These are phyloP conservation scores for Anoplopoma fimbria DNA, from an alignment of 2,113 vertebrate genomes.

Conservation along the genomic window DNA sequence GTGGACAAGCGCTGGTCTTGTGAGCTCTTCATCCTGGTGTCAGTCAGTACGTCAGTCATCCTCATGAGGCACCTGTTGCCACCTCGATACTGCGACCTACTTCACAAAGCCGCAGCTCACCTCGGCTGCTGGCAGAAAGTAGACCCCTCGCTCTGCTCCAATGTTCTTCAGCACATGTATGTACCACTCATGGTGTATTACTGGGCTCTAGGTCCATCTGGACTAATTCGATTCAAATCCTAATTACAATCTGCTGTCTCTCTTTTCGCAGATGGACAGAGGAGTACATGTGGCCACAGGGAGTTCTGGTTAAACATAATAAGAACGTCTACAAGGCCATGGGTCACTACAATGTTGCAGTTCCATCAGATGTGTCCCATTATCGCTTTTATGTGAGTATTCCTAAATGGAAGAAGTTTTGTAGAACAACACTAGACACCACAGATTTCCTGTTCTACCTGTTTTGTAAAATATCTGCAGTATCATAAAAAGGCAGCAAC, in stretches of 20 bases:
- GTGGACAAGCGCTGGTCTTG: constrained; percentile 99
- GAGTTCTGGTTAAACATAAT: constrained; percentile 97
- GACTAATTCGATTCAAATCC: not conserved
- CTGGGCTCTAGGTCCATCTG: not conserved
- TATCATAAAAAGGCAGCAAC: not conserved
- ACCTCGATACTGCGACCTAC: constrained; percentile 95
- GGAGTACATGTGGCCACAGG: constrained; percentile 98
- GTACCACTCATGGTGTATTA: constrained; percentile 45
- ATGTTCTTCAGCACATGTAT: constrained; percentile 97
- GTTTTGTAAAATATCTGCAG: not conserved
- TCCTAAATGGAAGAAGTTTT: not conserved
- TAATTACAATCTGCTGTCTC: not conserved
- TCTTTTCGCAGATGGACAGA: constrained; percentile 92
- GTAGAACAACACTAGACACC: not conserved
- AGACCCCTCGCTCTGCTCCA: constrained; percentile 95
- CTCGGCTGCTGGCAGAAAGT: constrained; percentile 99
- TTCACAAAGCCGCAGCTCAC: constrained; percentile 97
- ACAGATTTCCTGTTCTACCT: not conserved
- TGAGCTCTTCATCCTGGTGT: constrained; percentile 97
- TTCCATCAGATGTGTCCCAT: constrained; percentile 97
- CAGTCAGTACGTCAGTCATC: constrained; percentile 95
- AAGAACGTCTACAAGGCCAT: constrained; percentile 99
- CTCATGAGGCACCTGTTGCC: constrained; percentile 96
- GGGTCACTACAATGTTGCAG: constrained; percentile 97
- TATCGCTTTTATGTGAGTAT: constrained; percentile 97